Evolutionary conservation across 2,888 invertebrate genomes (phyloP).

Genomic region (Agrilus mali): DNA sequence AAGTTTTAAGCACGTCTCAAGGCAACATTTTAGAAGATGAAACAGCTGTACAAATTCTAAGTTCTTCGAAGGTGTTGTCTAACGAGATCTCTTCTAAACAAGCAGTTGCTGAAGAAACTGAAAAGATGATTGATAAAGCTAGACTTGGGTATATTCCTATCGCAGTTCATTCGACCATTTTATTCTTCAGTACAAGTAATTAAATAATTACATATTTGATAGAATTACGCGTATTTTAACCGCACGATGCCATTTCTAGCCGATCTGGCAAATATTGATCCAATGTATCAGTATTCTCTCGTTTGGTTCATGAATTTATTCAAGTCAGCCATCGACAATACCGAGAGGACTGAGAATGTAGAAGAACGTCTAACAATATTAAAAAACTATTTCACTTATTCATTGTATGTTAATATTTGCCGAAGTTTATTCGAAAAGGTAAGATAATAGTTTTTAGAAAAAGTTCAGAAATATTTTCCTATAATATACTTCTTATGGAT

Average conservation of each 20-base stretch:
- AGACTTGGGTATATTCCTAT: constrained; percentile 82
- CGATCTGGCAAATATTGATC: constrained; percentile 82
- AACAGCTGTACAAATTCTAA: constrained; percentile 75
- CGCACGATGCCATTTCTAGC: constrained; percentile 36
- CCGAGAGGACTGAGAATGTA: constrained; percentile 74
- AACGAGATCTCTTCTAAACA: constrained; percentile 90
- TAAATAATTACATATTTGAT: not conserved
- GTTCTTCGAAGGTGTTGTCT: constrained; percentile 78
- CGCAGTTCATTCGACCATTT: constrained; percentile 75
- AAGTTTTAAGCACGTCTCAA: constrained; percentile 56
- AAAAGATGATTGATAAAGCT: constrained; percentile 76
- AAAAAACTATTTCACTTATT: constrained; percentile 73
- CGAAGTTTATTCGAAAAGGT: constrained; percentile 89
- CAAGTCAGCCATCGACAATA: constrained; percentile 73
- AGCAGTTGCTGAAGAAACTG: constrained; percentile 77
- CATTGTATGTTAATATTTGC: constrained; percentile 81
- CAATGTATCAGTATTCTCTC: constrained; percentile 95
- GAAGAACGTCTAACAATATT: constrained; percentile 60
- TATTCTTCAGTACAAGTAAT: constrained; percentile 80
- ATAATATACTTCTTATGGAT: no score
- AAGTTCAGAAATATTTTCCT: no score
- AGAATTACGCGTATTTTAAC: constrained; percentile 1
- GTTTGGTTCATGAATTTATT: constrained; percentile 89
- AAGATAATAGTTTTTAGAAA: no score
- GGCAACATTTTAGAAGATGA: constrained; percentile 85